Conservation (phyloP, 2,113 vertebrate genomes). For the Pseudonaja textilis region DNA sequence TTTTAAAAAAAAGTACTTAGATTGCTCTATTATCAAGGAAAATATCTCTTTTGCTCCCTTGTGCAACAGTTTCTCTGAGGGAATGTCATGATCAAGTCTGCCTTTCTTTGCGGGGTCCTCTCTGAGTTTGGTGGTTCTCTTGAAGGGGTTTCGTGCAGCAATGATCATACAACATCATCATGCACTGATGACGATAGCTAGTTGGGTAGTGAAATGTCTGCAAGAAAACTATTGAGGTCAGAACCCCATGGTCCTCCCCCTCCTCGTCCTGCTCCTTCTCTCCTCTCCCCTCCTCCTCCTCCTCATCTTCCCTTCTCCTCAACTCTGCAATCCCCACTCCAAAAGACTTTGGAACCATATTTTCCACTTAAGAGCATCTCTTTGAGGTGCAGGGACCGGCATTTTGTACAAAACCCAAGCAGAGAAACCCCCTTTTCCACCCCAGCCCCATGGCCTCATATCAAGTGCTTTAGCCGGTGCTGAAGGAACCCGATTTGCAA, state of each 20-base stretch:
- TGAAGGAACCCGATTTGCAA: not conserved
- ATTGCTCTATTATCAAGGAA: not conserved
- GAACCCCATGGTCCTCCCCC: not conserved
- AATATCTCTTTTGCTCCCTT: not conserved
- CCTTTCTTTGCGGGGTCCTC: not conserved
- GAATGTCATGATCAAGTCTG: accelerated
- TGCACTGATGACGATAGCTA: not conserved
- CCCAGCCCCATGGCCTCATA: not conserved
- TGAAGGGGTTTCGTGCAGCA: no score
- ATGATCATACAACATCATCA: no score
- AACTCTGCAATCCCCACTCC: no score
- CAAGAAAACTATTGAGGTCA: not conserved
- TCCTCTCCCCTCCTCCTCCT: no score
- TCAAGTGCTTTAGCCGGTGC: not conserved
- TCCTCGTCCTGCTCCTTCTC: no score
- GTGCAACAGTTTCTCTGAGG: not conserved
- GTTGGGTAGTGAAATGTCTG: not conserved
- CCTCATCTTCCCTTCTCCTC: no score
- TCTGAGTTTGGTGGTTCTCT: no score
- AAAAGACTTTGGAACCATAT: not conserved
- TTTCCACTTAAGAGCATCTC: not conserved
- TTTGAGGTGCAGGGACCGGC: not conserved
- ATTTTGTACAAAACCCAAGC: not conserved
- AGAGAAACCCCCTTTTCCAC: not conserved
- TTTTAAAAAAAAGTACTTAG: not conserved